Conservation (phyloP, 2,888 invertebrate genomes). For the Sarcophaga carnaria region DNA sequence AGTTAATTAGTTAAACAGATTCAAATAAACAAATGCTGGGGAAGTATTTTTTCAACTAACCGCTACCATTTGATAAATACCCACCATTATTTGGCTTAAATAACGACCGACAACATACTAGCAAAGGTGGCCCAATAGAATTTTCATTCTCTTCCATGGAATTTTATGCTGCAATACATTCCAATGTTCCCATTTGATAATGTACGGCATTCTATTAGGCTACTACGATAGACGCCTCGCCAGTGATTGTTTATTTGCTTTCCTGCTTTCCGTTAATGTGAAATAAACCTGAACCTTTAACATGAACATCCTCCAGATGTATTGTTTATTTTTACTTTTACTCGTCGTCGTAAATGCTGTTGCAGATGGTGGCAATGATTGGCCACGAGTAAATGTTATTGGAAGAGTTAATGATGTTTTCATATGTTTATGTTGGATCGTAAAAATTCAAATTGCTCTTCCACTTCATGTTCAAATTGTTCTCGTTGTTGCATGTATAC, state of each 20-base stretch:
- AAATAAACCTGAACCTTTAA: not conserved
- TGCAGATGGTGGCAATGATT: not conserved
- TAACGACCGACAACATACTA: not conserved
- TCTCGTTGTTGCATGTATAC: not conserved
- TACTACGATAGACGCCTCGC: not conserved
- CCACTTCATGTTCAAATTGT: not conserved
- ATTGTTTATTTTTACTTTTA: not conserved
- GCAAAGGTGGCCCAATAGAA: not conserved
- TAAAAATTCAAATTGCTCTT: conserved; percentile 14
- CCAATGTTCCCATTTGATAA: not conserved
- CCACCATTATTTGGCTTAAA: not conserved
- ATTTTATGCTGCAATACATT: not conserved
- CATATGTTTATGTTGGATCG: not conserved
- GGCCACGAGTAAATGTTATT: not conserved
- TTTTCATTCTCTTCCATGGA: not conserved
- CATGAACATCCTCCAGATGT: not conserved
- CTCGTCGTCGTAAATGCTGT: not conserved
- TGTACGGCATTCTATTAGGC: not conserved
- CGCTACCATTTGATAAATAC: conserved; percentile 2
- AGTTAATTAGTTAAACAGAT: conserved; percentile 60
- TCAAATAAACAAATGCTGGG: conserved; percentile 31
- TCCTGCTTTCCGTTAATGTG: not conserved
- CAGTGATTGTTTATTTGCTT: not conserved
- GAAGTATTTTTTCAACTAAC: conserved; percentile 11
- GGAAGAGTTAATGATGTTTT: conserved; percentile 9